Conservation (phyloP, 2,113 vertebrate species). For the Acinonyx jubatus region DNA sequence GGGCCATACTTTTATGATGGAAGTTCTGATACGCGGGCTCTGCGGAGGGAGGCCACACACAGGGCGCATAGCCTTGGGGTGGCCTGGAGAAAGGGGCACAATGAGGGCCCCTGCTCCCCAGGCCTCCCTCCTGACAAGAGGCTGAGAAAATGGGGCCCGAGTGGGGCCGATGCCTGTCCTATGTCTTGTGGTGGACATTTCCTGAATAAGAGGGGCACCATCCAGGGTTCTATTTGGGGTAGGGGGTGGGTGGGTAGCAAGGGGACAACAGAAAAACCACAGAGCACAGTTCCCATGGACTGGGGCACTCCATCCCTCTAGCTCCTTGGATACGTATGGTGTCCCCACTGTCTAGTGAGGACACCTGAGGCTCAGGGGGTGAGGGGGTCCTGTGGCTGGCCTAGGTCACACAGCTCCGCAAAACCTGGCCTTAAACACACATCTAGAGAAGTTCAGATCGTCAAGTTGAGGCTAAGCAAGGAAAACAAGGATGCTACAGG, state of each 20-base stretch:
- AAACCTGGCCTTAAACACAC: not conserved
- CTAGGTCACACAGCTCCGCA: not conserved
- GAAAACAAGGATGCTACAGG: not conserved
- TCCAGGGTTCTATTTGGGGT: not conserved
- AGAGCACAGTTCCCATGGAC: not conserved
- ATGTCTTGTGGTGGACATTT: not conserved
- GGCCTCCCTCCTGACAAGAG: not conserved
- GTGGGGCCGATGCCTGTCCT: not conserved
- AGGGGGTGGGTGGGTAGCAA: not conserved
- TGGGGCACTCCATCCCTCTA: rapidly evolving
- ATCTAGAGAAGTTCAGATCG: not conserved
- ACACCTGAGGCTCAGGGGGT: not conserved
- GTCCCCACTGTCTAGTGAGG: not conserved
- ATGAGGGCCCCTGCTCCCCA: not conserved
- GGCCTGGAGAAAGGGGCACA: not conserved
- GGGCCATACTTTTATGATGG: rapidly evolving
- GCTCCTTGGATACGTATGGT: not conserved
- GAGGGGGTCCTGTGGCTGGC: not conserved
- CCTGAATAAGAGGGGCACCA: not conserved
- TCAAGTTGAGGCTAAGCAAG: not conserved
- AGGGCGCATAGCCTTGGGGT: not conserved
- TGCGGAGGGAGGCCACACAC: not conserved
- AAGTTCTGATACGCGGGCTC: not conserved
- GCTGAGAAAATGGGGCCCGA: not conserved
- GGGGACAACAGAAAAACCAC: not conserved